Evolutionary conservation across 2,888 invertebrate genomes (phyloP), one percentile per base, ranked within the genome.

Genomic region (Melieria crassipennis): DNA sequence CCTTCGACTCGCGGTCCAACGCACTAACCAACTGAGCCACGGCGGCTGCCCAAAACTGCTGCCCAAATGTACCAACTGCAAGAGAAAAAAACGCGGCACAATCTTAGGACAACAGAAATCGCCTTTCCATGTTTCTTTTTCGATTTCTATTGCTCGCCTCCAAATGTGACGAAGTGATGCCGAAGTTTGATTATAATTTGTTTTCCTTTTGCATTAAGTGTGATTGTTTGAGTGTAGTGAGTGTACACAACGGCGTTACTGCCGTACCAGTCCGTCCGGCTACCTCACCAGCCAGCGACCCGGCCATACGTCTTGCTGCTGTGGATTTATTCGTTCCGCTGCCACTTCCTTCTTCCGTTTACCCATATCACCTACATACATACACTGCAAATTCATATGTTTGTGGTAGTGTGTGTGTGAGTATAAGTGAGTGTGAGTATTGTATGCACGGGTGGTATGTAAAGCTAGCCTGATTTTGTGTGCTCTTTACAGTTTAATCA

Each of bases 401-500:
- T 30, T 63, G 9, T 42, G 46, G 30, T 30, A 9, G 55, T 68
- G 30, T 70, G 47, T 70, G 56, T 61, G 47, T n/a, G 65, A 65
- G 48, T 62, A 55, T 65, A 10, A 46, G 16, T 16, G 77, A 79
- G 79, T 80, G 77, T 78, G 78, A 76, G 78, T 81, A 45, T n/a
- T 75, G 78, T 78, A 7, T 62, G 48, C 56, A 63, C 63, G 69
- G 61, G 47, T 69, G 62, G 69, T 69, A 63, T 69, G 69, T 63
- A 63, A 69, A 63, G 69, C 57, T 63, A 62, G 81, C 78, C 79
- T 82, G 83, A 81, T 82, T 82, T 82, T 68, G 82, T 83, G 82
- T 81, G 79, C 79, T 82, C 81, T 83, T 82, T 82, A 81, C 83
- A 83, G 83, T 84, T 84, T 82, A 84, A 83, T 83, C 83, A 83